Base-by-base conservation (phyloP, 2,113 vertebrate genomes). In the Grus americana region DNA sequence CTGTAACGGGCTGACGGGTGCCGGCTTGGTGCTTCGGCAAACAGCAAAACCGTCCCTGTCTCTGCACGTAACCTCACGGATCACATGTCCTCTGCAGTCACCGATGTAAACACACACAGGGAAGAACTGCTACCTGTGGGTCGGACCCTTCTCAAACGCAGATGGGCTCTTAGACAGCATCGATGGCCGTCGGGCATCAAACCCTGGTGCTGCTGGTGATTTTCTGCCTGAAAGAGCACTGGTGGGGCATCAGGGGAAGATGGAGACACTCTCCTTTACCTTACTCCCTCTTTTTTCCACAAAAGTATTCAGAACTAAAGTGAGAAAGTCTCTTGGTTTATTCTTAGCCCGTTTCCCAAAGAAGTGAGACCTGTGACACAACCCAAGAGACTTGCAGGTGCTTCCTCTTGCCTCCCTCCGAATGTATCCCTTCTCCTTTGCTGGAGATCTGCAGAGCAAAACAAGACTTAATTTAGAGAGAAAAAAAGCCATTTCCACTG, bases 81-180 rank as follows among this genome's bases (percentile, higher is more conserved):
- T 12, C 17, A 6, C 54, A 14, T 5, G 1, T 27, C 9, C 24
- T 16, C 32, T 3, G 4, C 38, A 1, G 32, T 4, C 38, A 15
- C 15, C 61, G 9, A 6, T 0, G 2, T 11, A 24, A 61, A 59
- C 0, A 6, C 24, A 21, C 18, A 3, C 3, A 1, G 26, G 36
- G 49, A 71, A 34, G 38, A 57, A 34, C 34, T n/a, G 72, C 15
- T 30, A 4, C 12, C 21, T 2, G 13, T 2, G 8, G 72, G 55
- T 10, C 36, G 20, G 12, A 54, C 52, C 52, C 52, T 54, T 29
- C 52, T 26, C 18, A 12, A 26, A 26, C 14, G 4, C 24, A 22
- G 23, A 52, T 24, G 50, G 50, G n/a, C 20, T 55, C 38, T 46
- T 29, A 2, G 36, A 54, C 3, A 15, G 10, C 40, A 15, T 18